Conservation (phyloP, 2,113 vertebrate species). For the Nycticryphes semicollaris region DNA sequence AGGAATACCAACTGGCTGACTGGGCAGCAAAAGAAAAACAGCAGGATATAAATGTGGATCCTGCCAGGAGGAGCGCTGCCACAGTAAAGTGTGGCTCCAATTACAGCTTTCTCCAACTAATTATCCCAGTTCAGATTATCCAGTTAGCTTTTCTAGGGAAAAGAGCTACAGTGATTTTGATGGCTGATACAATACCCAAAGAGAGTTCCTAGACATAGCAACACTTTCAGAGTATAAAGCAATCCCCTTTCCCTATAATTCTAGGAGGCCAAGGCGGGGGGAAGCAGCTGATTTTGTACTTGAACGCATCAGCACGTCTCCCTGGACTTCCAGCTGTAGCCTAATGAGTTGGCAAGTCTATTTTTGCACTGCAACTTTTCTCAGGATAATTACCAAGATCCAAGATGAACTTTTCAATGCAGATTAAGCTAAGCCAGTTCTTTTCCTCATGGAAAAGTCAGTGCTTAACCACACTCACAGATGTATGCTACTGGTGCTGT, state of each 20-base stretch:
- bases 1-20: background rate
- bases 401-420: background rate
- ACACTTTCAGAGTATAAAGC: background rate
- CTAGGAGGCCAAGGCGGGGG: background rate
- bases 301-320: background rate
- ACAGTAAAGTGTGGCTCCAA: background rate
- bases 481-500: background rate
- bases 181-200: background rate
- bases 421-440: background rate
- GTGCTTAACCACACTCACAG: background rate
- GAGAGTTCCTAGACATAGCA: background rate
- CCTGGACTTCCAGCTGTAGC: background rate
- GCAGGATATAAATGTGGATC: background rate
- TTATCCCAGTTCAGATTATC: background rate
- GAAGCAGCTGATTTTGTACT: background rate
- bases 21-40: background rate
- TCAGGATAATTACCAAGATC: constrained; percentile 25
- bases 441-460: background rate
- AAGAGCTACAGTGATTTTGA: background rate
- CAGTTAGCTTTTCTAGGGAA: background rate
- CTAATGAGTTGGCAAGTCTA: background rate
- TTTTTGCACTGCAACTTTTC: background rate
- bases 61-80: background rate
- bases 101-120: background rate
- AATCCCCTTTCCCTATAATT: background rate